Percentiles rank a stretch among this genome's conserved stretches.
Conservation (phyloP, 2,113 vertebrate genomes). For the Nothobranchius furzeri region DNA sequence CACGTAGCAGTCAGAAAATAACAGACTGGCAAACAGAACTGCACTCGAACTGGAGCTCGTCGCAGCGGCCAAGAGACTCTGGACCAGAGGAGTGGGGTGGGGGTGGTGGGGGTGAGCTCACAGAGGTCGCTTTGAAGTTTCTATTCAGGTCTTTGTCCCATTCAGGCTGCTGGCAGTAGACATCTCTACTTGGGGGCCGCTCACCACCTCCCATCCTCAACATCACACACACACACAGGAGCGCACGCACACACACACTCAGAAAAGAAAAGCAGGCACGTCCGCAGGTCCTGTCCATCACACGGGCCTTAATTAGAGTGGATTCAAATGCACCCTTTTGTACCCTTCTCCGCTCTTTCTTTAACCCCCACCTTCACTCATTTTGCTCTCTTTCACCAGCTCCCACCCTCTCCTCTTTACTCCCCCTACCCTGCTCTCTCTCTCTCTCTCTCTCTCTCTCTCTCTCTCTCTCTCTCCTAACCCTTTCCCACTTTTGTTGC, state of each 20-base stretch:
- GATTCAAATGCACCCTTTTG: conserved; percentile 76
- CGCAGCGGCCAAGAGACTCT: conserved; percentile 55
- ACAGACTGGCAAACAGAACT: conserved; percentile 53
- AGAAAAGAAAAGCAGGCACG: conserved; percentile 68
- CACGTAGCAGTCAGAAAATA: conserved; percentile 62
- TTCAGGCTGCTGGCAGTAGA: conserved; percentile 77
- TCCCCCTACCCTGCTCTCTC: conserved; percentile 62
- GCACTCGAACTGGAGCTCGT: conserved; percentile 55
- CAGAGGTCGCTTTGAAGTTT: conserved; percentile 80
- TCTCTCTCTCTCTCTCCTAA: conserved; percentile 47
- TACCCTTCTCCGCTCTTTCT: conserved; percentile 70
- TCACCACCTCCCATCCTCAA: conserved; percentile 54
- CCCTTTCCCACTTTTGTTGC: conserved; percentile 66
- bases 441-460: conserved; percentile 47
- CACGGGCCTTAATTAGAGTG: conserved; percentile 76
- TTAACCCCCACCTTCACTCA: conserved; percentile 50
- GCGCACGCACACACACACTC: conserved; percentile 4
- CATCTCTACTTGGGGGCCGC: conserved; percentile 72
- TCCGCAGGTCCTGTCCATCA: conserved; percentile 80
- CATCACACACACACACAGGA: conserved; percentile 51
- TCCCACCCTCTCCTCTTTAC: neutral
- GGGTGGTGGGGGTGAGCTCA: conserved; percentile 46
- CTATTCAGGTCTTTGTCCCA: conserved; percentile 80
- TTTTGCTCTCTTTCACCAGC: too few species aligned
- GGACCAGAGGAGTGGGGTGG: conserved; percentile 21